Evolutionary conservation across 2,113 vertebrate genomes (phyloP).

Genomic region (Stictonetta naevosa): DNA sequence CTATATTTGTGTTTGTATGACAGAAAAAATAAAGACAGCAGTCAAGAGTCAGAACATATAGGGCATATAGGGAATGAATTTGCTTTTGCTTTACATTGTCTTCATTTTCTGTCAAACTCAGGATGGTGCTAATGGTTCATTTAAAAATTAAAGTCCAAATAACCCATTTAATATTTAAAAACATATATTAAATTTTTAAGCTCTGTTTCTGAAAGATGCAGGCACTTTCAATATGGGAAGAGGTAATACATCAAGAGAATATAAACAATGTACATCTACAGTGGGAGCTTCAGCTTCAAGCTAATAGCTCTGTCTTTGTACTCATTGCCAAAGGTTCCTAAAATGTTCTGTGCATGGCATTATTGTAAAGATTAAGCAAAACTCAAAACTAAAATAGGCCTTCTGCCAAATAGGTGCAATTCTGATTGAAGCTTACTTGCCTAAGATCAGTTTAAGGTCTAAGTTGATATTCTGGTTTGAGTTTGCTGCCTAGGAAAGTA

Average conservation of each 20-base stretch:
- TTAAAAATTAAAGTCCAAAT: slow-evolving; percentile 67
- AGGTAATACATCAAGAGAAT: slow-evolving; percentile 34
- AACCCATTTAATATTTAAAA: slow-evolving; percentile 62
- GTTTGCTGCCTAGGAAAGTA: not conserved
- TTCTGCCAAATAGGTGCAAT: not conserved
- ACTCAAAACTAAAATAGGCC: not conserved
- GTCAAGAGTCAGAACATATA: not conserved
- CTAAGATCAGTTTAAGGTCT: not conserved
- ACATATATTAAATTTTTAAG: slow-evolving; percentile 61
- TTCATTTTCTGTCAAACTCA: slow-evolving; percentile 13
- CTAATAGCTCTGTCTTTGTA: not conserved
- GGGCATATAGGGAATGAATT: not conserved
- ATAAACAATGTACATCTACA: not conserved
- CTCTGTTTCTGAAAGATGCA: slow-evolving; percentile 18
- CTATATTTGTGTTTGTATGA: not conserved
- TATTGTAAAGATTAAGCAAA: not conserved
- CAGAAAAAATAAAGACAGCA: slow-evolving; percentile 43
- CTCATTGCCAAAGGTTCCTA: not conserved
- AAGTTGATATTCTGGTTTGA: not conserved
- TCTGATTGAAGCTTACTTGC: not conserved
- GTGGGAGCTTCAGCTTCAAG: not conserved
- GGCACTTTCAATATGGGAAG: not conserved
- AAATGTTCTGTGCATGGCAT: not conserved
- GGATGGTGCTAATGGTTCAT: slow-evolving; percentile 46
- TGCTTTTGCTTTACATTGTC: slow-evolving; percentile 24